Evolutionary conservation across 2,113 vertebrate species (phyloP).

Genomic region (Pelodiscus sinensis): DNA sequence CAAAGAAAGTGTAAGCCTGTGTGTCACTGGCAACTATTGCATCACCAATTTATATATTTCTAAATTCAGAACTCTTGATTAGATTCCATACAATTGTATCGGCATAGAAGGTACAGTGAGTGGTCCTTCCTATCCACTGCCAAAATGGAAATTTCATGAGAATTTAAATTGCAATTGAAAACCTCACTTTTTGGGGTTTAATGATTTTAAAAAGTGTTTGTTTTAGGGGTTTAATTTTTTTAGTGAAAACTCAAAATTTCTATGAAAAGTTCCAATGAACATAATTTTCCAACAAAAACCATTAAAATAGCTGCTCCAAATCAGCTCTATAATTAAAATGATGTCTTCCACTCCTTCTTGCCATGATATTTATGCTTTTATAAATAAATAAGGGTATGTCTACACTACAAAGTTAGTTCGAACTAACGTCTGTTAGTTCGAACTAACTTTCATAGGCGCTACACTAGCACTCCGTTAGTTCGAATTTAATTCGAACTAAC

Average conservation of each 20-base stretch:
- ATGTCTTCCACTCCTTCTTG: background rate
- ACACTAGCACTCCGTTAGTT: too few species aligned
- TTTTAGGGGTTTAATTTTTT: background rate
- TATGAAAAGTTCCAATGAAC: background rate
- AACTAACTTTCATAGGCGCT: too few species aligned
- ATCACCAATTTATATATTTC: conserved; percentile 23
- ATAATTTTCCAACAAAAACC: background rate
- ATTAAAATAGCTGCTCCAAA: background rate
- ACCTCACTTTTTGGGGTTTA: background rate
- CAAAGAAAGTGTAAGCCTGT: background rate
- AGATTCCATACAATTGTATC: background rate
- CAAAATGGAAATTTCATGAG: conserved; percentile 5
- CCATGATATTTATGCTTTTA: conserved; percentile 22
- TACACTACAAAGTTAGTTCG: too few species aligned
- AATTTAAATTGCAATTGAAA: conserved; percentile 5
- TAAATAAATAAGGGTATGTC: background rate
- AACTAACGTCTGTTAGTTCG: too few species aligned
- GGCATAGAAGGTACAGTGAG: background rate
- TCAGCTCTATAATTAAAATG: background rate
- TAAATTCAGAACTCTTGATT: background rate
- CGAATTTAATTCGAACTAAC: too few species aligned
- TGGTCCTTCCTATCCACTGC: background rate
- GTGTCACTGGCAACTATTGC: conserved; percentile 4
- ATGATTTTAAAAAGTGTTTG: background rate
- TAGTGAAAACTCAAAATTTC: background rate